Evolutionary conservation across 2,113 vertebrate species (phyloP).

Genomic region (Notothenia coriiceps): DNA sequence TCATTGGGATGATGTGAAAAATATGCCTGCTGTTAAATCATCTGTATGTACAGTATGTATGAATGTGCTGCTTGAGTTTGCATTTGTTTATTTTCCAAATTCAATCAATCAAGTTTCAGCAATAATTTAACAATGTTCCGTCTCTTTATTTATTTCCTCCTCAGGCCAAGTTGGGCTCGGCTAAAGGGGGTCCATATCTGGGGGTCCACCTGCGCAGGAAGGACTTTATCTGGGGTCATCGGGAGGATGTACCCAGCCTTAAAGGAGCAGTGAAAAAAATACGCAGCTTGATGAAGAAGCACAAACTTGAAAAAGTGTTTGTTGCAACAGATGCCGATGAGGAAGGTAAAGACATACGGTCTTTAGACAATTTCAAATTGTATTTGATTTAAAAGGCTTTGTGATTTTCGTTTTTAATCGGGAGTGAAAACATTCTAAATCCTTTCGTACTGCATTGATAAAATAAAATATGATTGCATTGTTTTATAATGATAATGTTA

Average conservation of each 20-base stretch:
- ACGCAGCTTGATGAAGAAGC: conserved; percentile 87
- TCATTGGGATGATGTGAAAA: neutral
- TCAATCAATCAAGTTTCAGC: neutral
- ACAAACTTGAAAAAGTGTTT: conserved; percentile 89
- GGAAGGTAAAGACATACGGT: conserved; percentile 82
- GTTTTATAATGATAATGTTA: neutral
- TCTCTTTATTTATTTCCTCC: conserved; percentile 18
- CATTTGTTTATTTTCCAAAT: neutral
- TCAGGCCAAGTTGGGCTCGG: conserved; percentile 88
- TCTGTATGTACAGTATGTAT: neutral
- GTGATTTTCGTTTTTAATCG: neutral
- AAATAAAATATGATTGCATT: neutral
- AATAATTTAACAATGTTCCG: neutral
- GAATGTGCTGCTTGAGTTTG: neutral
- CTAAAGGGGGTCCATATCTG: conserved; percentile 91
- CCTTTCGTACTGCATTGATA: neutral
- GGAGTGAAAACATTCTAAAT: neutral
- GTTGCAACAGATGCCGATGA: conserved; percentile 93
- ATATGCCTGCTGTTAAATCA: too few species aligned
- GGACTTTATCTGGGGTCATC: conserved; percentile 97
- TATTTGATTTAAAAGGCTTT: neutral
- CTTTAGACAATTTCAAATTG: neutral
- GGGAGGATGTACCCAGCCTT: conserved; percentile 94
- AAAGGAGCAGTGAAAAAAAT: conserved; percentile 90
- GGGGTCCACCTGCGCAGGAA: conserved; percentile 93